A percentile compares a stretch with the other conserved stretches of the same genome.
Conservation (phyloP, 2,113 vertebrate genomes). For the Ornithorhynchus anatinus region DNA sequence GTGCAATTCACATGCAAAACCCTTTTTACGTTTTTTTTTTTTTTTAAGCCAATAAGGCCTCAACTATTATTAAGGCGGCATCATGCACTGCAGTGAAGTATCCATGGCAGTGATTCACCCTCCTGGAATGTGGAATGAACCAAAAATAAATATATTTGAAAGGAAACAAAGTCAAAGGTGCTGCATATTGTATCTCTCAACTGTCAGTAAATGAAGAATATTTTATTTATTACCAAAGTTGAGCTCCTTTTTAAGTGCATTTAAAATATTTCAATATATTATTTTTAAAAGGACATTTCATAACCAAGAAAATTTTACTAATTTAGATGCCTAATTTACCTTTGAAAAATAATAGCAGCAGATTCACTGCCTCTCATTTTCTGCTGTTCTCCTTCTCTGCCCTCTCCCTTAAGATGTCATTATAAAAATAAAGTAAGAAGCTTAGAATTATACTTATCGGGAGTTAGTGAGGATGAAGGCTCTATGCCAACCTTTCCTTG, state of each 20-base stretch:
- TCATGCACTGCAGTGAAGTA: constrained; percentile 53
- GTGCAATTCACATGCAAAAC: constrained; percentile 78
- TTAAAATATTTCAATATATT: neutral
- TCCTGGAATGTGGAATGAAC: too few species aligned
- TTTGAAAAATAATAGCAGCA: too few species aligned
- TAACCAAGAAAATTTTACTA: neutral
- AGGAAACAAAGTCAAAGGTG: too few species aligned
- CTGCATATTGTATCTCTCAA: neutral
- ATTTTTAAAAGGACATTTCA: neutral
- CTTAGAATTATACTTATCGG: neutral
- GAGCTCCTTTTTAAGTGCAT: neutral
- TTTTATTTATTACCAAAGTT: constrained; percentile 24
- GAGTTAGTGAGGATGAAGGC: neutral
- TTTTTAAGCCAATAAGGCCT: constrained; percentile 69
- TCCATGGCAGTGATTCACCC: constrained; percentile 35
- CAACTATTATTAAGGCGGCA: constrained; percentile 63
- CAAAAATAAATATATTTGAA: too few species aligned
- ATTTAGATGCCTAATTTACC: neutral
- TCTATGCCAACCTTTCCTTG: neutral
- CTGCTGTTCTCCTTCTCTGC: neutral
- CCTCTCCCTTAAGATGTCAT: neutral
- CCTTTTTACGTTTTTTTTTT: constrained; percentile 66
- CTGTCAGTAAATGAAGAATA: neutral
- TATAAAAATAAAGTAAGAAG: neutral
- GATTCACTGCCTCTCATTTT: neutral